Evolutionary conservation across 2,797 vertebrate genomes (phyloP), one percentile per base, ranked within the genome.

Genomic region (Hemibagrus guttatus): DNA sequence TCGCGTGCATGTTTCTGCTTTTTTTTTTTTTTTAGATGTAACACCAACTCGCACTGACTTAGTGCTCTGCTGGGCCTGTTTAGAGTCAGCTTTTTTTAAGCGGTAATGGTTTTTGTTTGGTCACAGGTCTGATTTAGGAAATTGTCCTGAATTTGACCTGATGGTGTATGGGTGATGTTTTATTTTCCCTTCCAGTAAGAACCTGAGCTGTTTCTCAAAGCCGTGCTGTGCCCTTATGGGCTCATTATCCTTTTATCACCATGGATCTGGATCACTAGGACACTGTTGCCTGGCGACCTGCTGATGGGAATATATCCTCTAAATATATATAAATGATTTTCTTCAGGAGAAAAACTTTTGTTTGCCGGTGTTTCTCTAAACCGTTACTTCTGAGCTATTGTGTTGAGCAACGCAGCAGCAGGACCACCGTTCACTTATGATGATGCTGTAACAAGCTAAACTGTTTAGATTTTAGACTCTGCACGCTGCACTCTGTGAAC

Each of bases 221-320:
- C 80, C 83, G 46, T 31, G 26, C 75, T 35, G 59, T 71, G 64
- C 81, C 82, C 69, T 95, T 95, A 94, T 95, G 92, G 92, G 93
- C 93, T 94, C 95, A 94, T 95, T 95, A 94, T 95, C 91, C 79
- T 92, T 91, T 94, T 93, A 93, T 93, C 86, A 88, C 86, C 54
- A 74, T 89, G 83, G 85, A 87, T 94, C 93, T 92, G 93, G 94
- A 95, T 95, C 94, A 94, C 94, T 95, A 94, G 94, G 95, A 93
- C 94, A 92, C 94, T 94, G 95, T 96, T 96, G 95, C 95, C 93
- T 95, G 95, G 95, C 95, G 95, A 96, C 95, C 92, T 94, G 92
- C 93, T 94, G 94, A 95, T 95, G 90, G 84, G 92, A 93, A 90
- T 46, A 84, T 88, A 88, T 90, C 88, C 85, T 79, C 63, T 86